Evolutionary conservation across 2,888 invertebrate genomes (phyloP).

Genomic region (Diploptera punctata): DNA sequence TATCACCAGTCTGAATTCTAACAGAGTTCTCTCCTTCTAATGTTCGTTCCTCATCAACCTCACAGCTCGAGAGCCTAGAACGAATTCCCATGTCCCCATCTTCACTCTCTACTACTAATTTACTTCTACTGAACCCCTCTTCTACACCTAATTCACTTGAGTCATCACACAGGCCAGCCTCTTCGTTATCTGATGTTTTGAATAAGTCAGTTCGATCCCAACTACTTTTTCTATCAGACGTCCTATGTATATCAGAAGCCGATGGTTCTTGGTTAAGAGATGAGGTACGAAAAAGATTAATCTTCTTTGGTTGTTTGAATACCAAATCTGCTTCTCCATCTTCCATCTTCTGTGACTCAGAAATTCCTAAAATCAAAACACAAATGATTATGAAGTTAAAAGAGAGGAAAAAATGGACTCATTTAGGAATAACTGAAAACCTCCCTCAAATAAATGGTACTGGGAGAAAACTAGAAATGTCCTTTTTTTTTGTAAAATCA

Average conservation of each 20-base stretch:
- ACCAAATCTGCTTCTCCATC: constrained; percentile 36
- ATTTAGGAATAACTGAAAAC: too few species aligned
- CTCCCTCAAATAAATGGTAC: too few species aligned
- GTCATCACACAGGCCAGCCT: constrained; percentile 55
- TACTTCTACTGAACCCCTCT: constrained; percentile 65
- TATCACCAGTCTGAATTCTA: not conserved
- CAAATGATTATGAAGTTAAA: too few species aligned
- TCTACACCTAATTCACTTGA: constrained; percentile 59
- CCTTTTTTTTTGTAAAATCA: too few species aligned
- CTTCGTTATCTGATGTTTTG: constrained; percentile 34
- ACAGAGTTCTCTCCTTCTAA: not conserved
- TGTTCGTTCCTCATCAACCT: constrained; percentile 44
- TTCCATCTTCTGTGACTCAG: not conserved
- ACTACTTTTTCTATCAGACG: constrained; percentile 15
- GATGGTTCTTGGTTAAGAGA: constrained; percentile 12
- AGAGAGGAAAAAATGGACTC: too few species aligned
- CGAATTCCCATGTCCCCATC: constrained; percentile 46
- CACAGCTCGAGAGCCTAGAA: constrained; percentile 50
- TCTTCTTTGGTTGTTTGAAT: constrained; percentile 42
- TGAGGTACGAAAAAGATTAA: constrained; percentile 25
- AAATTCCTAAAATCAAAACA: not conserved
- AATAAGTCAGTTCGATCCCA: constrained; percentile 37
- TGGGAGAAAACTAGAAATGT: too few species aligned
- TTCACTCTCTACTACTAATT: constrained; percentile 64
- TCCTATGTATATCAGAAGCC: constrained; percentile 1